Evolutionary conservation across 2,797 vertebrate species (phyloP), one percentile per base, ranked within the genome.

Genomic region (Enteromius anoplus): DNA sequence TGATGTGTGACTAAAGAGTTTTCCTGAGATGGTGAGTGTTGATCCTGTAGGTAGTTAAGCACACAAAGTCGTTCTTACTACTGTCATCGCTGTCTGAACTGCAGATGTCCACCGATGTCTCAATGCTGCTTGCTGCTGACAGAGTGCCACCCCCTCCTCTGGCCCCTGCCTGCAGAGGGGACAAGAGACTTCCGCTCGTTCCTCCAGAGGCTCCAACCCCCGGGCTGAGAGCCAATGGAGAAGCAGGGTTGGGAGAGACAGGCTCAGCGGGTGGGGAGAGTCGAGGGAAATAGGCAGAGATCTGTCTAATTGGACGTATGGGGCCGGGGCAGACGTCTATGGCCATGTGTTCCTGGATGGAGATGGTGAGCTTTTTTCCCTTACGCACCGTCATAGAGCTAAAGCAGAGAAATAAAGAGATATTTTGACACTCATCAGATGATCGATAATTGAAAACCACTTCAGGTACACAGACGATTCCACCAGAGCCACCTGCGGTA

Each of bases 341-440:
- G 89, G 95, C 95, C 95, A 95, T 94, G 91, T 96, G 95, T 88
- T 95, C 95, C 93, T 93, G 94, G 91, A 95, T 95, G 91, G 92
- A 94, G 91, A 94, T 92, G 91, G 90, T 93, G 84, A 95, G 92
- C 88, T 92, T 93, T 84, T 89, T 92, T 15, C 91, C 90, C 80
- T 89, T 89, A 10, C 85, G 89, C 23, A 88, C 90, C 42, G 86
- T 87, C 92, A 92, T 93, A 53, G 92, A 93, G 90, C 92, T 92
- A 55, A 80, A 75, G 11, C 42, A 51, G 79, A 84, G 68, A 84
- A 34, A 76, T 9, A 80, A 15, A 71, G 60, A 64, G 85, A 66
- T 19, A 34, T 70, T 40, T 40, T 40, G 55, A 55, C 60, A 49
- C 49, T 51, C 47, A 71, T 47, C 4, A 15, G 26, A 45, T 10